Evolutionary conservation across 2,888 invertebrate species (phyloP).

Genomic region (Pandemis heparana): DNA sequence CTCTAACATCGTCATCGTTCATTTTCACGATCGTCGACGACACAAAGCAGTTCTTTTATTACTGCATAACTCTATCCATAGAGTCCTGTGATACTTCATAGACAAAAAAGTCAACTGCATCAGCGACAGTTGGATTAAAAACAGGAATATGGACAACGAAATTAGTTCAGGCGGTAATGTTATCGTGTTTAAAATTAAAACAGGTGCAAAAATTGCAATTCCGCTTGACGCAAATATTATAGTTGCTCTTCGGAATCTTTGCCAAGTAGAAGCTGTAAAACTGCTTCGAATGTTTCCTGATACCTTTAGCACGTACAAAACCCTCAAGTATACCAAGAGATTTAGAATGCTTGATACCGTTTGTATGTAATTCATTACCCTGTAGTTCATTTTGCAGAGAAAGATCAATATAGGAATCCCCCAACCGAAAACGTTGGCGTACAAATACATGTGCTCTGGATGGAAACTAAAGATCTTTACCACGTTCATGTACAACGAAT

Average conservation of each 20-base stretch:
- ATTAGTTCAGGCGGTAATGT: background rate
- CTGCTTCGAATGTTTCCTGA: conserved; percentile 21
- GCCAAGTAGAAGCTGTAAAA: background rate
- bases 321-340: conserved; percentile 21
- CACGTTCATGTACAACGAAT: conserved; percentile 28
- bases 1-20: background rate
- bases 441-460: conserved; percentile 12
- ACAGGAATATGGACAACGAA: background rate
- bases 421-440: conserved; percentile 14
- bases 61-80: conserved; percentile 24
- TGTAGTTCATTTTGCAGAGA: background rate
- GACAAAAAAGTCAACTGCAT: conserved; percentile 18
- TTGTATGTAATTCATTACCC: background rate
- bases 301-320: conserved; percentile 9
- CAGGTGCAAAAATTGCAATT: background rate
- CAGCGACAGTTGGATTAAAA: conserved; percentile 2
- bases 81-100: conserved; percentile 17
- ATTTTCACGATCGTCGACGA: background rate
- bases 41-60: background rate
- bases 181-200: background rate
- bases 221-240: conserved; percentile 20
- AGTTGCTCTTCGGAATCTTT: conserved; percentile 18
- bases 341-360: conserved; percentile 8
- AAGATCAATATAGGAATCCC: background rate
- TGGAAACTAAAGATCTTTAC: conserved; percentile 20